Evolutionary conservation across 2,888 invertebrate genomes (phyloP).

Genomic region (Agrochola lota): DNA sequence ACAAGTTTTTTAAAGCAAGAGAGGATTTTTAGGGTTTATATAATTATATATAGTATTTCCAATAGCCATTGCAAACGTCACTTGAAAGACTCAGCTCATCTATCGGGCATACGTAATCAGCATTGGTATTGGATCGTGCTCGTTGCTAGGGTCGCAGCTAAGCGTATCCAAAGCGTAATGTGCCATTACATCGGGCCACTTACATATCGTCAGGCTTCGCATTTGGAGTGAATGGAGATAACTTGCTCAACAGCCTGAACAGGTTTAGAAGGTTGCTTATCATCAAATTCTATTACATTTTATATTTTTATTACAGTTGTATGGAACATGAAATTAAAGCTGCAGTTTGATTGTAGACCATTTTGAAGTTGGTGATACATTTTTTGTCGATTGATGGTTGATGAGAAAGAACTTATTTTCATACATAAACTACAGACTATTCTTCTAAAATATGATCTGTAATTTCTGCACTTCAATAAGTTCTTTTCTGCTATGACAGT

Average conservation of each 20-base stretch:
- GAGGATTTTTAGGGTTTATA: background rate
- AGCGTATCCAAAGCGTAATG: conserved; percentile 81
- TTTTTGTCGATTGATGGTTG: background rate
- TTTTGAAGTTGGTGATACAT: conserved; percentile 13
- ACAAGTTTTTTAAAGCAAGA: background rate
- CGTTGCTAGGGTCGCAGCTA: conserved; percentile 81
- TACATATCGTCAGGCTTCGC: conserved; percentile 87
- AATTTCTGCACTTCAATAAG: background rate
- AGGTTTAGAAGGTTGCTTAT: conserved; percentile 77
- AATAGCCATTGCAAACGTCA: conserved; percentile 65
- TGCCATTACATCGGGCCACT: conserved; percentile 75
- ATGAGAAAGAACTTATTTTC: background rate
- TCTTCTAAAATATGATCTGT: background rate
- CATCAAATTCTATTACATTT: conserved; percentile 58
- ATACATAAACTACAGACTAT: background rate
- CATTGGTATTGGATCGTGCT: conserved; percentile 78
- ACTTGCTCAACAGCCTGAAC: conserved; percentile 89
- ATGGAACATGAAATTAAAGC: conserved; percentile 43
- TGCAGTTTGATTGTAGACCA: background rate
- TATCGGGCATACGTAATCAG: conserved; percentile 75
- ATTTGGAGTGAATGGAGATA: conserved; percentile 86
- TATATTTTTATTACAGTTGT: conserved; percentile 40
- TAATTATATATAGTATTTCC: background rate
- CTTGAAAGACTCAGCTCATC: conserved; percentile 67
- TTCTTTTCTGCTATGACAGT: background rate